These are phyloP conservation scores for Napeogenes inachia DNA, from an alignment of 2,888 invertebrate species.

Conservation along the genomic window DNA sequence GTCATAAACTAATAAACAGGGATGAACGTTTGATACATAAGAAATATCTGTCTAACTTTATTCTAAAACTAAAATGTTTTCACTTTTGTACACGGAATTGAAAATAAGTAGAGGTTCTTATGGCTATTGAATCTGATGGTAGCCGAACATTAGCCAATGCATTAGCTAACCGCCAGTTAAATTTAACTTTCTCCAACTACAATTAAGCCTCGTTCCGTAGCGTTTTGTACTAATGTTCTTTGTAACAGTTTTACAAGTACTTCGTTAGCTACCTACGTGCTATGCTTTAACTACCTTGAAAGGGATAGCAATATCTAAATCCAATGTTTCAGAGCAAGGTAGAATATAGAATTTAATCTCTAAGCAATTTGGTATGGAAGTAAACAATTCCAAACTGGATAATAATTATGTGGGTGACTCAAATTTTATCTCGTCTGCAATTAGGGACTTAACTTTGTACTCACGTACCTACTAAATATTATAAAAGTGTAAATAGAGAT, in stretches of 20 bases:
- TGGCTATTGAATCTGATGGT: constrained; percentile 16
- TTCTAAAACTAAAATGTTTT: background rate
- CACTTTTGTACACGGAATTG: background rate
- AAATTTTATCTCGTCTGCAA: background rate
- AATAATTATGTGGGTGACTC: constrained; percentile 7
- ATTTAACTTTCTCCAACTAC: constrained; percentile 31
- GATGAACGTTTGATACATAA: no score
- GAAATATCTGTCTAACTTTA: background rate
- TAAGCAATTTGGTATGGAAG: constrained; percentile 11
- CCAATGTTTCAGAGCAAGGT: constrained; percentile 1
- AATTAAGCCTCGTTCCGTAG: constrained; percentile 31
- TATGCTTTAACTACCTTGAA: constrained; percentile 14
- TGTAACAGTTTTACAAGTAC: constrained; percentile 38
- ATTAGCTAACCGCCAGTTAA: constrained; percentile 32
- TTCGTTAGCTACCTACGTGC: constrained; percentile 25
- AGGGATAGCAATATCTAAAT: constrained; percentile 9
- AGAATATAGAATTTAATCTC: constrained; percentile 5
- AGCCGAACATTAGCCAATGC: constrained; percentile 27
- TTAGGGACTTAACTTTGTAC: background rate
- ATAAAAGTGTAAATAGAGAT: no score
- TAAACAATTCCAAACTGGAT: constrained; percentile 17
- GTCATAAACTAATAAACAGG: no score
- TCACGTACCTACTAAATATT: no score
- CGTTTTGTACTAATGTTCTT: constrained; percentile 29
- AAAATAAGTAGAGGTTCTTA: background rate